These are phyloP conservation scores for Macquaria australasica DNA, from an alignment of 2,113 vertebrate genomes.

Conservation along the genomic window DNA sequence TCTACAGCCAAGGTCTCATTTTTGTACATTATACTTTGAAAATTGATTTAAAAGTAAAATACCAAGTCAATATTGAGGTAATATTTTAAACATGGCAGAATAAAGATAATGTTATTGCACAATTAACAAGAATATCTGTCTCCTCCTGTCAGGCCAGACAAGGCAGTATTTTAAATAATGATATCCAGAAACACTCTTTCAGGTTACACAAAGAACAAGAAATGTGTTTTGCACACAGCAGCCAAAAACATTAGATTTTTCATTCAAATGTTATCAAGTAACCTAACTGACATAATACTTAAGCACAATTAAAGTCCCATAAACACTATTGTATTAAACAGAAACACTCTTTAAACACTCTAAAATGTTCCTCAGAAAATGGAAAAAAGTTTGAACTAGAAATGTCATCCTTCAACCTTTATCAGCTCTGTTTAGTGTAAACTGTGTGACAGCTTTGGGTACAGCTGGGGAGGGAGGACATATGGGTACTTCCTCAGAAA, in stretches of 20 bases:
- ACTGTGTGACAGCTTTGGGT: not conserved
- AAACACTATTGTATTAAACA: not conserved
- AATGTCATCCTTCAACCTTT: no score
- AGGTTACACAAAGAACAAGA: not conserved
- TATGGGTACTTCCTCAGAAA: constrained; percentile 41
- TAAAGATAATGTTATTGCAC: not conserved
- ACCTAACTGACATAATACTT: not conserved
- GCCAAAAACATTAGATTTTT: not conserved
- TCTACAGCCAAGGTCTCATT: no score
- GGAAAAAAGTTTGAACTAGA: not conserved
- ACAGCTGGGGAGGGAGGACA: constrained; percentile 8
- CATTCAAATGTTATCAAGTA: not conserved
- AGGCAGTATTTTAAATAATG: not conserved
- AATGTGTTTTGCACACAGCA: not conserved
- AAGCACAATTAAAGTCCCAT: not conserved
- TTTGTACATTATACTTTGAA: not conserved
- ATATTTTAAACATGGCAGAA: not conserved
- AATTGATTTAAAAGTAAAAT: not conserved
- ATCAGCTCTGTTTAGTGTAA: constrained; percentile 12
- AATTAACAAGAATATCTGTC: not conserved
- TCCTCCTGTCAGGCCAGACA: not conserved
- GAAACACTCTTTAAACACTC: not conserved
- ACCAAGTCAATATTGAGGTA: not conserved
- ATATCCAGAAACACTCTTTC: not conserved
- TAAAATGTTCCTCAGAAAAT: not conserved